Conservation (phyloP, 2,797 vertebrate species). For the Sebastes elongatus region DNA sequence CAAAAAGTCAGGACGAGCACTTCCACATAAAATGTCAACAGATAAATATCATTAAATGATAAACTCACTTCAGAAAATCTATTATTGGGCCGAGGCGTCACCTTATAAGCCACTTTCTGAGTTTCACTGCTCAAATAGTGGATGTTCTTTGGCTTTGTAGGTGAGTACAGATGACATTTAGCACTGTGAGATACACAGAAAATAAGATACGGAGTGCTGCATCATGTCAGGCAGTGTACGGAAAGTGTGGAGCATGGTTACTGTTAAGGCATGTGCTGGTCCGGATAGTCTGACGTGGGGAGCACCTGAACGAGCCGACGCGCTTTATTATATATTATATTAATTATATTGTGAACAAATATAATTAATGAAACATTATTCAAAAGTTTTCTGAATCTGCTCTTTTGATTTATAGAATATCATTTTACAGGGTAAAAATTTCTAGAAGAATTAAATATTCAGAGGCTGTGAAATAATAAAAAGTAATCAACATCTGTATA, state of each 20-base stretch:
- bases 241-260: background rate
- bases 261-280: background rate
- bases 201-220: background rate
- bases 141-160: background rate
- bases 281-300: background rate
- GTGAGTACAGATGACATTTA: background rate
- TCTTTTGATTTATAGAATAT: too few species aligned
- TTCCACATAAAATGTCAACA: background rate
- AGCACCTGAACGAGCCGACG: too few species aligned
- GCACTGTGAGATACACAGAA: background rate
- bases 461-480: too few species aligned
- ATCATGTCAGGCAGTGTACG: background rate
- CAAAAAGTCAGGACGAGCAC: background rate
- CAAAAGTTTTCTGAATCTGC: too few species aligned
- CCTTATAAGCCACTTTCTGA: background rate
- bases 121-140: background rate
- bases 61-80: background rate
- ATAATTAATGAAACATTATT: too few species aligned
- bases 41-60: background rate
- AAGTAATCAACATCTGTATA: too few species aligned
- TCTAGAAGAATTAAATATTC: too few species aligned
- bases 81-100: background rate
- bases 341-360: too few species aligned
- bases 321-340: too few species aligned
- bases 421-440: too few species aligned